These are phyloP conservation scores for Ostrea edulis DNA, from an alignment of 1,140 invertebrate genomes.

Conservation along the genomic window DNA sequence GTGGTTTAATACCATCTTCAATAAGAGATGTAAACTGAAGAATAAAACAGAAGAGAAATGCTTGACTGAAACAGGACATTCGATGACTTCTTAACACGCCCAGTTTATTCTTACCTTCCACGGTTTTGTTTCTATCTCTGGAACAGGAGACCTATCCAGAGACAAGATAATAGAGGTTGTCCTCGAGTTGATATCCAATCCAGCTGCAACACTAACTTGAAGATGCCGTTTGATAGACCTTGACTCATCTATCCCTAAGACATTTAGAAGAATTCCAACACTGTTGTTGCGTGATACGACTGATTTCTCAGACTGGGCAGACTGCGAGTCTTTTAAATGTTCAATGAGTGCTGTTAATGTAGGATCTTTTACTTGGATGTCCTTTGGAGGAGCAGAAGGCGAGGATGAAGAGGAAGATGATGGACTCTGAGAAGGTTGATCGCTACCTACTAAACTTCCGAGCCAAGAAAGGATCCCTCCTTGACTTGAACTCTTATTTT, in stretches of 20 bases:
- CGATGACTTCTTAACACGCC: neutral
- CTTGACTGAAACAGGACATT: neutral
- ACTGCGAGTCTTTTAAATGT: constrained; percentile 6
- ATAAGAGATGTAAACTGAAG: neutral
- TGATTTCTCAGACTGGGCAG: neutral
- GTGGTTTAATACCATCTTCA: neutral
- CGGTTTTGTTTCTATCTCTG: constrained; percentile 43
- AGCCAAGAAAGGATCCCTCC: neutral
- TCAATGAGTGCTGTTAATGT: neutral
- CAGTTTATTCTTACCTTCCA: constrained; percentile 36
- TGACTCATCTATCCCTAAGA: neutral
- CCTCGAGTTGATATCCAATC: neutral
- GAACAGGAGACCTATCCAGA: constrained; percentile 39
- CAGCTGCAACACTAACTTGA: neutral
- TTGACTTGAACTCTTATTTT: neutral
- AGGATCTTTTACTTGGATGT: constrained; percentile 34
- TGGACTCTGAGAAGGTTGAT: neutral
- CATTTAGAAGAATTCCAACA: neutral
- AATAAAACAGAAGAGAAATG: neutral
- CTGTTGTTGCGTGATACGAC: constrained; percentile 2
- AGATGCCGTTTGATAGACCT: constrained; percentile 11
- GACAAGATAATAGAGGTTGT: neutral
- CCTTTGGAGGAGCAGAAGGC: neutral
- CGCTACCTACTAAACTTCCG: neutral
- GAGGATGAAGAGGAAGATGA: neutral